These are phyloP conservation scores for Teinopalpus imperialis DNA, from an alignment of 2,888 invertebrate genomes.

Conservation along the genomic window DNA sequence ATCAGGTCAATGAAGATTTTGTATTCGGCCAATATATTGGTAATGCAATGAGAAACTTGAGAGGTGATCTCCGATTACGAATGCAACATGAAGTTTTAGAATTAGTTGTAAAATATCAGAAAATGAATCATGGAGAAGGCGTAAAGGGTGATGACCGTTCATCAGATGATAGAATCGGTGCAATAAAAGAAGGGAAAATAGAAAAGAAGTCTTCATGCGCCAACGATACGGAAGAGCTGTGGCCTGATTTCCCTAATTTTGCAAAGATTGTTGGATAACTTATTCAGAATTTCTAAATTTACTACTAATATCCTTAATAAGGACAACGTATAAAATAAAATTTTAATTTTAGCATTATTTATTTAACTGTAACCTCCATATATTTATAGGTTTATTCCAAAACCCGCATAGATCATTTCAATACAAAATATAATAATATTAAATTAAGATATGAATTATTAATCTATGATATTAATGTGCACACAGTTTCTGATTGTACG, in stretches of 20 bases:
- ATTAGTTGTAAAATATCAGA: slow-evolving; percentile 53
- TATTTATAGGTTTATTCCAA: no score
- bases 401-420: no score
- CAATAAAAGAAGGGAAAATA: slow-evolving; percentile 40
- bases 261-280: slow-evolving; percentile 62
- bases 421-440: no score
- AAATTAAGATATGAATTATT: no score
- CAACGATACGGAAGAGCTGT: slow-evolving; percentile 64
- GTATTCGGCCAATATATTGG: slow-evolving; percentile 72
- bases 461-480: no score
- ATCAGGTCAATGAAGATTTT: slow-evolving; percentile 67
- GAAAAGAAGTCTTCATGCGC: slow-evolving; percentile 41
- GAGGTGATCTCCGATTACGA: slow-evolving; percentile 47
- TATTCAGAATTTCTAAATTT: neutral
- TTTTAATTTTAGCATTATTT: no score
- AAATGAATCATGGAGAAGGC: slow-evolving; percentile 28
- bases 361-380: no score
- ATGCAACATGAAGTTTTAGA: slow-evolving; percentile 72
- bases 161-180: slow-evolving; percentile 14
- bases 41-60: slow-evolving; percentile 61
- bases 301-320: no score
- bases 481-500: no score
- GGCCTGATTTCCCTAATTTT: slow-evolving; percentile 69
- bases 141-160: slow-evolving; percentile 8
- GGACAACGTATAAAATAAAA: no score